A percentile compares a stretch with the other conserved stretches of the same genome.
Conservation (phyloP, 2,888 invertebrate species). For the Margaritifera margaritifera region DNA sequence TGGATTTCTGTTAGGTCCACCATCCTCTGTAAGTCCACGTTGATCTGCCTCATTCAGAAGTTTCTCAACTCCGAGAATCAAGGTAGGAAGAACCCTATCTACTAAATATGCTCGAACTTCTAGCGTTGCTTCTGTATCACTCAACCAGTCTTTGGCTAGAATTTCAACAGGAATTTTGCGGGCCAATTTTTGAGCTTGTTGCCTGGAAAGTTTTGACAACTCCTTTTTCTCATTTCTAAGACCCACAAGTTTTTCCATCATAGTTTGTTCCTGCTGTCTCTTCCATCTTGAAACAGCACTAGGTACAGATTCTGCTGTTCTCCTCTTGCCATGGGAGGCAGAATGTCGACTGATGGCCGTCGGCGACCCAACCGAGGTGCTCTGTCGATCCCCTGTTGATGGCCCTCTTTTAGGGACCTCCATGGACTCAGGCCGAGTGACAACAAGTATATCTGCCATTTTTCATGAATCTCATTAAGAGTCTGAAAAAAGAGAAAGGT, state of each 20-base stretch:
- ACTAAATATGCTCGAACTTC: constrained; percentile 70
- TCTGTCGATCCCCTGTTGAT: constrained; percentile 22
- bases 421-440: constrained; percentile 1
- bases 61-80: constrained; percentile 72
- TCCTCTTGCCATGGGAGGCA: constrained; percentile 39
- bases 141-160: constrained; percentile 70
- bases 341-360: constrained; percentile 31
- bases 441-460: constrained; percentile 13
- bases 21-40: constrained; percentile 56
- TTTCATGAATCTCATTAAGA: constrained; percentile 3
- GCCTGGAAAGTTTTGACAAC: constrained; percentile 54
- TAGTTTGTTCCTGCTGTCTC: constrained; percentile 67
- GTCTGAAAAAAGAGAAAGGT: no score
- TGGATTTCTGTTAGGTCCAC: constrained; percentile 54
- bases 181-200: constrained; percentile 63
- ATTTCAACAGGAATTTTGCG: constrained; percentile 70
- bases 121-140: constrained; percentile 62
- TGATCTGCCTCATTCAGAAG: constrained; percentile 70
- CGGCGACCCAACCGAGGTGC: constrained; percentile 24
- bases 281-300: constrained; percentile 67
- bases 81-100: constrained; percentile 70
- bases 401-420: constrained; percentile 43
- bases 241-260: constrained; percentile 66
- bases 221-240: constrained; percentile 64
- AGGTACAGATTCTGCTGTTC: constrained; percentile 34